Evolutionary conservation across 2,888 invertebrate genomes (phyloP), one percentile per base, ranked within the genome.

Genomic region (Cordilura impudica): DNA sequence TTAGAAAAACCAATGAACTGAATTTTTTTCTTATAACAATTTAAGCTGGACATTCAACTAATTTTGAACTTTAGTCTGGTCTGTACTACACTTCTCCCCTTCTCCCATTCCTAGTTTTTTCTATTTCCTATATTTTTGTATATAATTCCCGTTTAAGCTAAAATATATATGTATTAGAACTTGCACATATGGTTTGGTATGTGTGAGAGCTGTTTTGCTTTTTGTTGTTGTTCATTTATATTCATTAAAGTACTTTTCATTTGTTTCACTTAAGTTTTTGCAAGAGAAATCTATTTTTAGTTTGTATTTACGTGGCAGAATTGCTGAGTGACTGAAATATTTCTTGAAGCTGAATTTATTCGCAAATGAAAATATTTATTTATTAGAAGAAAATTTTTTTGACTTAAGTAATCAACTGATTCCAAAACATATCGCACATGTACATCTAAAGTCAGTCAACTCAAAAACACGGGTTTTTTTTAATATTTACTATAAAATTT

Each of bases 221-320:
- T 49, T 16, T n/a, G 16, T 47, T 53, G 47, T 66, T 79, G 63
- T 79, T 79, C 79, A 79, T 79, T 79, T 79, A 71, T 79, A 79
- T 79, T 79, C 79, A 79, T 79, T 79, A 79, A 75, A 79, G 61
- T 63, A 72, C 74, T 79, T 79, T 71, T 72, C 79, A 79, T 79
- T 79, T 79, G 75, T 79, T 79, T 79, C 71, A 75, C 71, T 75
- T 71, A 74, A 75, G 75, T 75, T 75, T 72, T 63, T 61, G 39
- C 43, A 45, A 63, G 35, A 29, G 18, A 71, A 74, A 71, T 61
- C 19, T 70, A n/a, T 19, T 16, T 3, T 31, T 51, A 54, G 39
- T 60, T 39, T 35, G 66, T 39, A 10, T 7, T 16, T 5, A 7
- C 19, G 63, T 69, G 53, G 63, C 31, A n/a, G 0, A 14, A 58